phyloP scores from a whole-genome alignment of 2,888 invertebrate genomes.

The Incurvaria masculella region DNA sequence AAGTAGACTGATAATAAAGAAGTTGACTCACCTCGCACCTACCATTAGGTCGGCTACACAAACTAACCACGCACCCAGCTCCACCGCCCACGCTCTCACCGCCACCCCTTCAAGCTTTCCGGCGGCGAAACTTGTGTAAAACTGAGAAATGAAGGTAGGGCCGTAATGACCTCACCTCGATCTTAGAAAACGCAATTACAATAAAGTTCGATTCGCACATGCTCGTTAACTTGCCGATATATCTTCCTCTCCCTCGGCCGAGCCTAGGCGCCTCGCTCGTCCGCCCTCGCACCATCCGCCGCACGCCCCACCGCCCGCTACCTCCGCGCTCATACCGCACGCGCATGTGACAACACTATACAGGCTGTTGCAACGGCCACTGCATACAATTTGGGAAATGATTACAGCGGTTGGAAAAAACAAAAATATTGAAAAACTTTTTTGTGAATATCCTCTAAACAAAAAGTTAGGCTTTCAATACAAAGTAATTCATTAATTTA shows the following conservation, averaged over 20 bases:
- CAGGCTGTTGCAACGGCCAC: too few species aligned
- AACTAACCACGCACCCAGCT: too few species aligned
- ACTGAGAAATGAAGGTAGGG: conserved; percentile 14
- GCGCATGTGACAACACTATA: too few species aligned
- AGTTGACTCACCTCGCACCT: neutral
- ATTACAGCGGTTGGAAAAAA: too few species aligned
- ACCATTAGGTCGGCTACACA: neutral
- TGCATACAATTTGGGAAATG: too few species aligned
- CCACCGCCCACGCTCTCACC: neutral
- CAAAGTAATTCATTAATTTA: too few species aligned
- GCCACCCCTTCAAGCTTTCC: too few species aligned
- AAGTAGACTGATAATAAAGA: too few species aligned
- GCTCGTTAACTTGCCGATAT: conserved; percentile 55
- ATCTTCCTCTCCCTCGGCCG: conserved; percentile 46
- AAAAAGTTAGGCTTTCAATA: too few species aligned
- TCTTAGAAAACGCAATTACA: conserved; percentile 58
- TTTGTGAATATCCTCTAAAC: too few species aligned
- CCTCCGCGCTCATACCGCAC: too few species aligned
- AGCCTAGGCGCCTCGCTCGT: conserved; percentile 27
- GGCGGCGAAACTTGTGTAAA: neutral
- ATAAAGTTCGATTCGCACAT: conserved; percentile 55
- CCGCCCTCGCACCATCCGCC: neutral
- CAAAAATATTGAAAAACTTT: too few species aligned
- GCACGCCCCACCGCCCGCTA: neutral
- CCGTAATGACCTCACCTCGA: conserved; percentile 50